Conservation (phyloP, 1,140 invertebrate species). For the Drosophila murphyi region DNA sequence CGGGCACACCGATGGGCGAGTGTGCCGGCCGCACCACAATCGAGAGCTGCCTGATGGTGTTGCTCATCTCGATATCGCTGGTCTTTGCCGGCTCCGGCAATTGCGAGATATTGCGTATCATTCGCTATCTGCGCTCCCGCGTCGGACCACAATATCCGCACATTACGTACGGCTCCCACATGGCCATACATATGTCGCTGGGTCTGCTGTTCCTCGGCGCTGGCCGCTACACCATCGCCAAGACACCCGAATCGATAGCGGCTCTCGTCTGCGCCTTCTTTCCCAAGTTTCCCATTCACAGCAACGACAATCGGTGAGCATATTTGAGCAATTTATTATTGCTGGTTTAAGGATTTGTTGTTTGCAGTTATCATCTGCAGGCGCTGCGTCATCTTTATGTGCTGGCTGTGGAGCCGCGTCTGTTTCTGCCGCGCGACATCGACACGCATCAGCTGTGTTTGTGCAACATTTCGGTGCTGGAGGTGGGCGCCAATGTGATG, state of each 20-base stretch:
- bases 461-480: slow-evolving; percentile 87
- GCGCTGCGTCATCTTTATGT: slow-evolving; percentile 98
- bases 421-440: slow-evolving; percentile 94
- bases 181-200: slow-evolving; percentile 97
- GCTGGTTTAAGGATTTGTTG: too few relatives aligned
- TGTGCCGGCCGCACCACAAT: slow-evolving; percentile 95
- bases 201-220: slow-evolving; percentile 97
- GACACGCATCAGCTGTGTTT: slow-evolving; percentile 92
- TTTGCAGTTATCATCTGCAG: slow-evolving; percentile 92
- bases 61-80: slow-evolving; percentile 87
- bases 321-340: too few relatives aligned
- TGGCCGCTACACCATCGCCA: slow-evolving; percentile 94
- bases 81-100: slow-evolving; percentile 97
- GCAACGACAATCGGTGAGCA: slow-evolving; percentile 92
- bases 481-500: slow-evolving; percentile 66
- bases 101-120: slow-evolving; percentile 93
- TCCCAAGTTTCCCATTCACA: slow-evolving; percentile 98
- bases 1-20: slow-evolving; percentile 90
- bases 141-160: slow-evolving; percentile 87
- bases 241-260: slow-evolving; percentile 92
- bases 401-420: slow-evolving; percentile 93
- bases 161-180: slow-evolving; percentile 95
- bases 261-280: slow-evolving; percentile 96
- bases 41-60: slow-evolving; percentile 94
- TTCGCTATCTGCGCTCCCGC: slow-evolving; percentile 92